Conservation (phyloP, 1,140 invertebrate species). For the Campodea augens region DNA sequence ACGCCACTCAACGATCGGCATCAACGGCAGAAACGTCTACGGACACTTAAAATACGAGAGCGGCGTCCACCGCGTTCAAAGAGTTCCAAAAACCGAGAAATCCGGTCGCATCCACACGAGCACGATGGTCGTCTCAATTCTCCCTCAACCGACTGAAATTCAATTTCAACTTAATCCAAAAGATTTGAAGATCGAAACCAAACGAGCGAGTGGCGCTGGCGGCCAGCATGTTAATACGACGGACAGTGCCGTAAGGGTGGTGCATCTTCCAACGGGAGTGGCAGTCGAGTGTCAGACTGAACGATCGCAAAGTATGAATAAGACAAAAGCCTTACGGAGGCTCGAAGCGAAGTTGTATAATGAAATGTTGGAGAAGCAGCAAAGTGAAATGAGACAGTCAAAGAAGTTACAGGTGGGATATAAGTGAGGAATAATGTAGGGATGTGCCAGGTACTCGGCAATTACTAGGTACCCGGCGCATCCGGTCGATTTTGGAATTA, state of each 20-base stretch:
- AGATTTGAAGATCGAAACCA: conserved; percentile 72
- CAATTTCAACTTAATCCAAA: conserved; percentile 12
- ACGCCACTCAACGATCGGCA: too few species aligned
- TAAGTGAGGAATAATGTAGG: too few species aligned
- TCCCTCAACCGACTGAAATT: conserved; percentile 64
- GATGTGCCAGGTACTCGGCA: too few species aligned
- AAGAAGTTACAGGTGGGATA: conserved; percentile 33
- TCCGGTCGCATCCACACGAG: conserved; percentile 84
- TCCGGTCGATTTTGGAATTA: too few species aligned
- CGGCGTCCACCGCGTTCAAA: conserved; percentile 89
- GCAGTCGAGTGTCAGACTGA: conserved; percentile 58
- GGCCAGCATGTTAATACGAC: conserved; percentile 95
- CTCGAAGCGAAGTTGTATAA: conserved; percentile 57
- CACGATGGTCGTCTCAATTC: conserved; percentile 66
- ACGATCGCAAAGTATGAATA: conserved; percentile 66
- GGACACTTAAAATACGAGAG: conserved; percentile 54
- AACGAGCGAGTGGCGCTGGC: conserved; percentile 71
- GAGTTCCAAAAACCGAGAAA: conserved; percentile 81
- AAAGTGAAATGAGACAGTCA: conserved; percentile 18
- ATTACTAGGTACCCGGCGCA: too few species aligned
- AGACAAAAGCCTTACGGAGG: conserved; percentile 50
- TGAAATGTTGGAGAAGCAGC: conserved; percentile 38
- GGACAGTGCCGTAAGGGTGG: conserved; percentile 77
- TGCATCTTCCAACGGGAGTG: conserved; percentile 58
- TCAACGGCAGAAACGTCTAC: too few species aligned